These are phyloP conservation scores for Apamea epomidion DNA, from an alignment of 2,888 invertebrate species.

Conservation along the genomic window DNA sequence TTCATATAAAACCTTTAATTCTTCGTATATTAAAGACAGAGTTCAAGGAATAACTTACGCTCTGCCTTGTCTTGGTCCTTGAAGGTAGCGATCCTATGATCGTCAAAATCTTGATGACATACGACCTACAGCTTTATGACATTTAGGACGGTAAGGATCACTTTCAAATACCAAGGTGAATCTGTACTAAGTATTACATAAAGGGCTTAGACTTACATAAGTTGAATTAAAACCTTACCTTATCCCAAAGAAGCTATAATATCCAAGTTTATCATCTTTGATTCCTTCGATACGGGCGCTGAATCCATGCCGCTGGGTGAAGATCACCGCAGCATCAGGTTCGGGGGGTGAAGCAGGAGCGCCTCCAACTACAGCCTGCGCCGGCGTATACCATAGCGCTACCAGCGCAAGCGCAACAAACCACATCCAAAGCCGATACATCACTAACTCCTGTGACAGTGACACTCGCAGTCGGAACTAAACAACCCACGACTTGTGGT, in stretches of 20 bases:
- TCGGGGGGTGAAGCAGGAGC: conserved; percentile 92
- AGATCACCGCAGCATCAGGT: conserved; percentile 93
- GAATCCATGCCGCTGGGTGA: conserved; percentile 91
- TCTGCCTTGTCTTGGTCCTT: background rate
- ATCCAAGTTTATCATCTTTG: conserved; percentile 90
- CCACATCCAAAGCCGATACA: conserved; percentile 70
- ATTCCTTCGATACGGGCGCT: conserved; percentile 92
- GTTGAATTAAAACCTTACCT: conserved; percentile 82
- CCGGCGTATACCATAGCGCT: conserved; percentile 68
- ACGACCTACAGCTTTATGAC: background rate
- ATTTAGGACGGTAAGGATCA: background rate
- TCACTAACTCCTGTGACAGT: conserved; percentile 69
- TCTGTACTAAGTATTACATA: background rate
- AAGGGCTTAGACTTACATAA: background rate
- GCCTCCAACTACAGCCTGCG: conserved; percentile 92
- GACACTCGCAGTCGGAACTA: conserved; percentile 65
- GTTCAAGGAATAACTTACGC: background rate
- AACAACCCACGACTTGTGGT: conserved; percentile 64
- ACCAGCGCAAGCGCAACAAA: conserved; percentile 60
- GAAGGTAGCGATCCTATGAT: background rate
- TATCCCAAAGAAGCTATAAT: conserved; percentile 94
- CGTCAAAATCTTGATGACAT: background rate
- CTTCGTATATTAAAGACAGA: background rate
- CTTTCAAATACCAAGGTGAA: background rate
- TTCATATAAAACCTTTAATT: background rate